Evolutionary conservation across 2,888 invertebrate species (phyloP), one percentile per base, ranked within the genome.

Genomic region (Phoronis australis): DNA sequence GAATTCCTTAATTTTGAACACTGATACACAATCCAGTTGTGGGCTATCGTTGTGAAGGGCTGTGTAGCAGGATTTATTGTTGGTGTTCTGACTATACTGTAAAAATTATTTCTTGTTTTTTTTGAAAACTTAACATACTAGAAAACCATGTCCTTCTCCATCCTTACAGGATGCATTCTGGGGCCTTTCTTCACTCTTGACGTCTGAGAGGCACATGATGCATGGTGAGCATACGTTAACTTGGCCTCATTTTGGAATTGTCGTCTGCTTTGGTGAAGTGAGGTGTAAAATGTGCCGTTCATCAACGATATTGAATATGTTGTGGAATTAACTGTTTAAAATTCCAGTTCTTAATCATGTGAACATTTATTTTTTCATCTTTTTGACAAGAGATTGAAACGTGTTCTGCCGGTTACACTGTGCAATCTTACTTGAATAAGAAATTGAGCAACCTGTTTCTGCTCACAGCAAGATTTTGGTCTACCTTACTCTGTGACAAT

Each of bases 141-240:
- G 35, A 15, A 31, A 31, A 31, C 35, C 35, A 9, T 15, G 35
- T 31, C 9, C 15, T 43, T 44, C 3, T 39, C 9, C 47, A 18
- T 26, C 12, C 47, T 61, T 64, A 18, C 58, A 78, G 74, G 95
- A 97, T 78, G 94, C 97, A 12, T 99, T 97, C 80, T 97, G 96
- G 97, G 96, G 92, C 31, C 81, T 99, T 49, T 92, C 91, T 61
- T 85, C 89, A 59, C 82, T 99, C 47, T 85, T 99, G 70, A 86
- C 90, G 39, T 88, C 90, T 78, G 86, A 86, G 61, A 91, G 88
- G 78, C 96, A 90, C 79, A 87, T 88, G 57, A 96, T 99, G 96
- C 99, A 99, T 79, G 99, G 96, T 77, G 80, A 62, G 71, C 50
- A 35, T 20, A n/a, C n/a, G n/a, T n/a, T n/a, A n/a, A n/a, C n/a